Percentiles rank a stretch among this genome's conserved stretches.
phyloP scores from a whole-genome alignment of 2,888 invertebrate species.

The Epinotia demarniana region DNA sequence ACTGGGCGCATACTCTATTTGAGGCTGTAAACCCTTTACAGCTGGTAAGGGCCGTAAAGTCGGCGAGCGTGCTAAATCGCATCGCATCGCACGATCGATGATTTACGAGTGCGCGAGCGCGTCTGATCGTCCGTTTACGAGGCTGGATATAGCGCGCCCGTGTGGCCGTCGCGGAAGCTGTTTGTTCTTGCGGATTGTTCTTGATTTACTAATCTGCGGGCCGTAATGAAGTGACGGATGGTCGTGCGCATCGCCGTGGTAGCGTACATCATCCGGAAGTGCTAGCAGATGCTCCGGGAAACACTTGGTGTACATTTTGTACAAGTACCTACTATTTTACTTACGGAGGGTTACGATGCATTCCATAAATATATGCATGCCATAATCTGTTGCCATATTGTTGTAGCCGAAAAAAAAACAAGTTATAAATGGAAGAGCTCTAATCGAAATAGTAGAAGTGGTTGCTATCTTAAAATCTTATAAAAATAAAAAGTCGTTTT shows the following conservation, averaged over 20 bases:
- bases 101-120: constrained; percentile 70
- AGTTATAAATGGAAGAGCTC: background rate
- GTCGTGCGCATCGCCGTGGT: constrained; percentile 51
- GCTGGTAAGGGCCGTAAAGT: constrained; percentile 67
- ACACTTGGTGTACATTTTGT: constrained; percentile 2
- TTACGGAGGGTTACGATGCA: constrained; percentile 1
- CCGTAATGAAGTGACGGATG: constrained; percentile 54
- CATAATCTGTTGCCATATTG: background rate
- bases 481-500: background rate
- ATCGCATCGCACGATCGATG: constrained; percentile 73
- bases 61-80: constrained; percentile 67
- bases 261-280: constrained; percentile 41
- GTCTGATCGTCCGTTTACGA: constrained; percentile 74
- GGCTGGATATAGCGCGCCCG: constrained; percentile 68
- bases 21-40: constrained; percentile 64
- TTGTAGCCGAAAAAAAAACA: background rate
- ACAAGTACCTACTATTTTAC: background rate
- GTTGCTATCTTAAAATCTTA: background rate
- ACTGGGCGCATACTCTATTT: constrained; percentile 48
- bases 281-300: constrained; percentile 35
- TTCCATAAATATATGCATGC: background rate
- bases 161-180: constrained; percentile 66
- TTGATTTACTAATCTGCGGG: constrained; percentile 68
- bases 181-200: constrained; percentile 62
- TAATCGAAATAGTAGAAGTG: background rate